Evolutionary conservation across 2,797 vertebrate species (phyloP).

Genomic region (Anguilla anguilla): DNA sequence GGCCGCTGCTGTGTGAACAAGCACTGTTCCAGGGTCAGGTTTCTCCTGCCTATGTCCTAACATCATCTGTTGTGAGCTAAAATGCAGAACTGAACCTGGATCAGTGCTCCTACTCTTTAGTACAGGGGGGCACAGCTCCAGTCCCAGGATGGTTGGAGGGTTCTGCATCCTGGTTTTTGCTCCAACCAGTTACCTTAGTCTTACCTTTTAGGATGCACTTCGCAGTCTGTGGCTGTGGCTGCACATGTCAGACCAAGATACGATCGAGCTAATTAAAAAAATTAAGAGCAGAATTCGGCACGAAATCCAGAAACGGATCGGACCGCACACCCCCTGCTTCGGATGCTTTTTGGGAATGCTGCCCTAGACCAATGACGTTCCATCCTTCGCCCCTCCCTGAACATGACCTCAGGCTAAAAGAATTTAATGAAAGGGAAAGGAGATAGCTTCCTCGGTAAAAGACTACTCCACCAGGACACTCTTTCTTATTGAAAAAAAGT

Average conservation of each 20-base stretch:
- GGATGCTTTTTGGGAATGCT: too few relatives aligned
- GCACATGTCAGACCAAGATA: too few relatives aligned
- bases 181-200: too few relatives aligned
- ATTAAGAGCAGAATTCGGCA: too few relatives aligned
- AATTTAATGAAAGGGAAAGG: background rate
- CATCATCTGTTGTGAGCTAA: background rate
- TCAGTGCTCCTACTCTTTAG: slow-evolving; percentile 35
- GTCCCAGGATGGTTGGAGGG: too few relatives aligned
- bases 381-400: background rate
- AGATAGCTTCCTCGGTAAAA: background rate
- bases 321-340: too few relatives aligned
- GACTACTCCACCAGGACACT: background rate
- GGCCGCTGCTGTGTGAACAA: too few relatives aligned
- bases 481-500: background rate
- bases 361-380: background rate
- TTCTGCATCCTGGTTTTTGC: too few relatives aligned
- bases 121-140: background rate
- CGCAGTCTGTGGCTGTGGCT: too few relatives aligned
- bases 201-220: too few relatives aligned
- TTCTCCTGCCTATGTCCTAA: background rate
- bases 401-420: background rate
- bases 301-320: too few relatives aligned
- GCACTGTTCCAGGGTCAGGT: background rate
- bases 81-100: background rate
- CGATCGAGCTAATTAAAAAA: too few relatives aligned